Conservation (phyloP, 2,888 invertebrate genomes). For the Rhabditoides inermis region DNA sequence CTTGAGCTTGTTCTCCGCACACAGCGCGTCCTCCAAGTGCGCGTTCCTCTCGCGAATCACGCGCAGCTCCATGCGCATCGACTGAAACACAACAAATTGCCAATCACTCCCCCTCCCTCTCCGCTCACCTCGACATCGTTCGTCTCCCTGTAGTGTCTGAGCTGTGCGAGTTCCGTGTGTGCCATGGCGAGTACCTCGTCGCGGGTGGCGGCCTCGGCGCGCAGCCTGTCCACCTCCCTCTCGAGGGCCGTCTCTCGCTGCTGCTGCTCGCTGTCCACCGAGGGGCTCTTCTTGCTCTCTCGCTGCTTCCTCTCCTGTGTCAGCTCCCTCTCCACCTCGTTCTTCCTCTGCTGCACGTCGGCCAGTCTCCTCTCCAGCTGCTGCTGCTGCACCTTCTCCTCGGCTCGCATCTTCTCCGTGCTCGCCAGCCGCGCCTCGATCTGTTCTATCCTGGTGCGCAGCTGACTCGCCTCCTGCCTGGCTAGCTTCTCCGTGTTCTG, state of each 20-base stretch:
- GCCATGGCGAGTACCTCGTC: constrained; percentile 63
- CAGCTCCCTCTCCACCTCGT: constrained; percentile 68
- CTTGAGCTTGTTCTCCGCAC: constrained; percentile 92
- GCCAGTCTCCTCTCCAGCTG: constrained; percentile 71
- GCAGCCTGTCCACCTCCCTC: constrained; percentile 25
- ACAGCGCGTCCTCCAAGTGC: constrained; percentile 83
- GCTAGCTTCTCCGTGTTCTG: constrained; percentile 65
- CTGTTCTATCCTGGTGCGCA: constrained; percentile 78
- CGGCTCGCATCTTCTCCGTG: constrained; percentile 66
- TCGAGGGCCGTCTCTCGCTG: constrained; percentile 31
- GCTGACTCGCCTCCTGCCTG: constrained; percentile 67
- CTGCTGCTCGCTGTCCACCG: constrained; percentile 21
- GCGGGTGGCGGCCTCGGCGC: constrained; percentile 17
- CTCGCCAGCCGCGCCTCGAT: constrained; percentile 75
- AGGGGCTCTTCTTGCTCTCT: neutral
- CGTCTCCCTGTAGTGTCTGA: constrained; percentile 59
- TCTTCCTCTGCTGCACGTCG: constrained; percentile 74
- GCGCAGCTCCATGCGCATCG: constrained; percentile 23
- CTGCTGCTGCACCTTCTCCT: constrained; percentile 70
- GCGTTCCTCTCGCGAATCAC: constrained; percentile 77
- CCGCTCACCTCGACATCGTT: constrained; percentile 19
- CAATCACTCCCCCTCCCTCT: neutral
- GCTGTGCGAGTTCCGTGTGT: constrained; percentile 61
- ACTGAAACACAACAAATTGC: constrained; percentile 11
- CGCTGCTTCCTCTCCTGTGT: constrained; percentile 52